phyloP scores from a whole-genome alignment of 2,797 vertebrate genomes.

The Eulemur rubriventer region DNA sequence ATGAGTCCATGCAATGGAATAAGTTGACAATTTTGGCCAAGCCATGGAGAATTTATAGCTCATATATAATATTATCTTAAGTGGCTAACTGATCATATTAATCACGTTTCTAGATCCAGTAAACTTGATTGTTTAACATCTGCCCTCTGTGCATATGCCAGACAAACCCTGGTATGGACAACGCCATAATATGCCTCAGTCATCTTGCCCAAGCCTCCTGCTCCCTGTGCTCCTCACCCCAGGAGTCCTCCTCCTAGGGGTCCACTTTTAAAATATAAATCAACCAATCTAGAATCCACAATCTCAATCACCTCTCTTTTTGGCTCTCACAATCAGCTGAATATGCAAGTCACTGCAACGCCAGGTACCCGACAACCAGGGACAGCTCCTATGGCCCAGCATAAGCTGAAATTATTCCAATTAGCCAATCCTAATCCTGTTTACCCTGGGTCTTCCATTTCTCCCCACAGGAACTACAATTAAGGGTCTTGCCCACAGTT shows the following conservation, averaged over 20 bases:
- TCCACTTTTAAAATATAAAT: not conserved
- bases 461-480: not conserved
- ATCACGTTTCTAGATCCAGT: not conserved
- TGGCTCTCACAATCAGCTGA: not conserved
- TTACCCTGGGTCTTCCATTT: not conserved
- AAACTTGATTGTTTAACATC: not conserved
- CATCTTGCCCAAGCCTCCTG: not conserved
- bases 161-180: not conserved
- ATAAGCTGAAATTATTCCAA: not conserved
- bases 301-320: not conserved
- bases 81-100: not conserved
- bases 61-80: not conserved
- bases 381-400: fast-evolving
- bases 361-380: not conserved
- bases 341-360: not conserved
- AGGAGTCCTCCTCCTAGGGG: not conserved
- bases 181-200: fast-evolving
- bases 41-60: not conserved
- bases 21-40: not conserved
- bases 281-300: not conserved
- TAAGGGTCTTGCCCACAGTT: not conserved
- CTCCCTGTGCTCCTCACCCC: too few species aligned
- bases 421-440: not conserved
- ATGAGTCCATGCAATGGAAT: not conserved
- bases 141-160: not conserved